phyloP scores from a whole-genome alignment of 2,797 vertebrate species.

The Champsocephalus gunnari region DNA sequence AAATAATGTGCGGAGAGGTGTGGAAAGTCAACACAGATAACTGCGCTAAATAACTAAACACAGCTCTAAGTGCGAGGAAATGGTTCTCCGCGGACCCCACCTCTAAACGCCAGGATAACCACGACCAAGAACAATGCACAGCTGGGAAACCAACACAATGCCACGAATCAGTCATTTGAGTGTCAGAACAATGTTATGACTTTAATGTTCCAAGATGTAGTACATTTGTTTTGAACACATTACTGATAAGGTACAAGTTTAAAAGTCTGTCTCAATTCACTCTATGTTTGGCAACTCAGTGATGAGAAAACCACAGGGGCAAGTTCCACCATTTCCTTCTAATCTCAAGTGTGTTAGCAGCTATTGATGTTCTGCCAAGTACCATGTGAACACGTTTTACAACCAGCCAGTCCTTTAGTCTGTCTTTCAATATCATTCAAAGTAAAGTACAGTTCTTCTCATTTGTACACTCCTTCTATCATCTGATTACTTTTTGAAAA shows the following conservation, averaged over 20 bases:
- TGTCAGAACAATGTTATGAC: constrained; percentile 32
- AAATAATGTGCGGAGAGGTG: constrained; percentile 57
- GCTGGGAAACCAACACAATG: constrained; percentile 55
- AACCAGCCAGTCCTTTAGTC: neutral
- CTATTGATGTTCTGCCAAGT: neutral
- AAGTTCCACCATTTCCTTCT: constrained; percentile 1
- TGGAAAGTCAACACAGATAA: constrained; percentile 77
- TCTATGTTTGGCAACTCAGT: neutral
- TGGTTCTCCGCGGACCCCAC: constrained; percentile 66
- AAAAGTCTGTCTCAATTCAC: neutral
- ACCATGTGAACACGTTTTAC: constrained; percentile 12
- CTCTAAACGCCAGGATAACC: constrained; percentile 69
- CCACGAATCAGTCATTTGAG: constrained; percentile 20
- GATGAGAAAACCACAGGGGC: constrained; percentile 5
- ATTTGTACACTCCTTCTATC: neutral
- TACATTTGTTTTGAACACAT: neutral
- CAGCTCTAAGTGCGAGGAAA: constrained; percentile 77
- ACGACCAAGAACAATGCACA: constrained; percentile 78
- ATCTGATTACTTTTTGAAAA: neutral
- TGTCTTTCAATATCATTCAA: neutral
- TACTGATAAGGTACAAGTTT: neutral
- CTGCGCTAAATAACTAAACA: constrained; percentile 3
- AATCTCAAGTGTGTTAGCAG: neutral
- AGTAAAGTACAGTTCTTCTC: neutral
- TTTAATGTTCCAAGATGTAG: constrained; percentile 5